phyloP scores from a whole-genome alignment of 2,113 vertebrate genomes.

The Catagonus wagneri region DNA sequence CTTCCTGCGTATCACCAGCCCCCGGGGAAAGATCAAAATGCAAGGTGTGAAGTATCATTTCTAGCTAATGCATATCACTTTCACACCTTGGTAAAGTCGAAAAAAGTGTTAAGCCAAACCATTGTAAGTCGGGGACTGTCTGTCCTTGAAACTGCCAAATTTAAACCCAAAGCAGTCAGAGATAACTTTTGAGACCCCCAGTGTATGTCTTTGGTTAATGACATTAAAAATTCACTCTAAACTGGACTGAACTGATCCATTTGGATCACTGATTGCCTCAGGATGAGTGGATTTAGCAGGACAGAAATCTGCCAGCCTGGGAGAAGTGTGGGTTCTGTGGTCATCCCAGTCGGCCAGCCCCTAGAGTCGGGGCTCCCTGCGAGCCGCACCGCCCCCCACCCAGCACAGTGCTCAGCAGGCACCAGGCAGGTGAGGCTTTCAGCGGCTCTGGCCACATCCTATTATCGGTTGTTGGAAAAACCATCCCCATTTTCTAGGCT shows the following conservation, averaged over 20 bases:
- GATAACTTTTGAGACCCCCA: background rate
- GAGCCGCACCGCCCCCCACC: background rate
- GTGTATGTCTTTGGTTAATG: background rate
- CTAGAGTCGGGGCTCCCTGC: too few species aligned
- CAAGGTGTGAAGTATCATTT: background rate
- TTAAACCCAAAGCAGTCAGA: background rate
- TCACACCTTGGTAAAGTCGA: background rate
- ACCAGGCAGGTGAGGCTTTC: background rate
- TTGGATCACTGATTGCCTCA: too few species aligned
- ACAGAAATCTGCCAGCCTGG: background rate
- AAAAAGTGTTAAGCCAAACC: background rate
- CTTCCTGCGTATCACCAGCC: background rate
- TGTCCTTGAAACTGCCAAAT: background rate
- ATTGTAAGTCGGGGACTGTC: background rate
- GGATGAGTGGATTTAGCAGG: background rate
- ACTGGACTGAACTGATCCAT: background rate
- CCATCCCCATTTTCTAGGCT: background rate
- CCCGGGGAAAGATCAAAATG: background rate
- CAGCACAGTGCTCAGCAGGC: background rate
- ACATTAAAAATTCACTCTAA: conserved; percentile 3
- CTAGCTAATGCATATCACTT: background rate
- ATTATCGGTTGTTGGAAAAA: background rate
- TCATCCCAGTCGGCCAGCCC: background rate
- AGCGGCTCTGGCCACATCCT: background rate
- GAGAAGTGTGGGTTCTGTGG: background rate